These are phyloP conservation scores for Notamacropus eugenii DNA, from an alignment of 2,797 vertebrate genomes.

Conservation along the genomic window DNA sequence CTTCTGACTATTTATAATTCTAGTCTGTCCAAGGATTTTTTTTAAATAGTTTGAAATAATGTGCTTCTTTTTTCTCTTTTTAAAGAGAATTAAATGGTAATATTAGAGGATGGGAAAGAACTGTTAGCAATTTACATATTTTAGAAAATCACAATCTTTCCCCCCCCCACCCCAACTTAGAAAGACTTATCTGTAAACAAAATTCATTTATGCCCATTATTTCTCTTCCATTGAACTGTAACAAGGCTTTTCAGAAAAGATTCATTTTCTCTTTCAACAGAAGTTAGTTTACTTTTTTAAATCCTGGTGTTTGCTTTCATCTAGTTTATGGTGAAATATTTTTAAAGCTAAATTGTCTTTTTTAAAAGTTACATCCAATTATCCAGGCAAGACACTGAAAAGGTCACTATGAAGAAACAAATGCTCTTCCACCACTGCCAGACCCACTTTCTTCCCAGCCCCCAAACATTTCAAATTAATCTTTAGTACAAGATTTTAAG, in stretches of 20 bases:
- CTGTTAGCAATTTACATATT: neutral
- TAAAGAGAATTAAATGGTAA: neutral
- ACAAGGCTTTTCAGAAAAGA: constrained; percentile 51
- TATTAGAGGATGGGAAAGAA: neutral
- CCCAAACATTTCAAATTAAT: constrained; percentile 77
- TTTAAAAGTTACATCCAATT: constrained; percentile 80
- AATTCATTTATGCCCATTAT: constrained; percentile 73
- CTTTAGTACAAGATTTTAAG: constrained; percentile 63
- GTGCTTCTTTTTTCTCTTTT: neutral
- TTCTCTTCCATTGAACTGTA: constrained; percentile 74
- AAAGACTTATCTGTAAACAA: neutral
- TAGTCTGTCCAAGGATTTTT: neutral
- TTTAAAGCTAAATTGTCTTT: constrained; percentile 77
- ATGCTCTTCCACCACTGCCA: neutral
- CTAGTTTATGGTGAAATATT: constrained; percentile 75
- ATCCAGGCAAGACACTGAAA: constrained; percentile 80
- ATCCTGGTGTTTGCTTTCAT: constrained; percentile 72
- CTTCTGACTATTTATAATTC: neutral
- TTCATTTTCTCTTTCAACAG: constrained; percentile 78
- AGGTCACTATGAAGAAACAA: constrained; percentile 77
- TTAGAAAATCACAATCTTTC: constrained; percentile 34
- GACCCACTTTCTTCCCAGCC: neutral
- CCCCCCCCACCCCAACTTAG: constrained; percentile 13
- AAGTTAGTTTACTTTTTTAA: constrained; percentile 78
- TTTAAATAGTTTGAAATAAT: neutral